Percentiles rank a stretch among this genome's conserved stretches.
Evolutionary conservation across 2,797 vertebrate genomes (phyloP).

Genomic region (Thunnus albacares): DNA sequence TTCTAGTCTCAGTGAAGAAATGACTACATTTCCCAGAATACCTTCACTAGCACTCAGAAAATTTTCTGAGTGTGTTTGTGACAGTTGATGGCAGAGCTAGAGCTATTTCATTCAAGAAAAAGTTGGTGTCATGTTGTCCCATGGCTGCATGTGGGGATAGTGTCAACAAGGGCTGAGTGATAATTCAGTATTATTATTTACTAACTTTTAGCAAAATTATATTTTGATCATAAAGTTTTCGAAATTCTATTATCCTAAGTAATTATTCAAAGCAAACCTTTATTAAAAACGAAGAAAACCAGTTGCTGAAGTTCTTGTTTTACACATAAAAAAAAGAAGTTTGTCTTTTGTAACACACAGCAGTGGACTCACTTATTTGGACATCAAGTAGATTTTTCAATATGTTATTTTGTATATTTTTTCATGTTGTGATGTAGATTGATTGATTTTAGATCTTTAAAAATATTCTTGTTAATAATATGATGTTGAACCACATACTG

Average conservation of each 20-base stretch:
- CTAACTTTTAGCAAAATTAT: too few species aligned
- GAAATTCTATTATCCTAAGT: too few species aligned
- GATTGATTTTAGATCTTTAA: too few species aligned
- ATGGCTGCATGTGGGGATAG: neutral
- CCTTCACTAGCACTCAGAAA: neutral
- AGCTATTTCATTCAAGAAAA: neutral
- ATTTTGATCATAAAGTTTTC: too few species aligned
- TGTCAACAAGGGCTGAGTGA: neutral
- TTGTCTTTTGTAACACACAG: neutral
- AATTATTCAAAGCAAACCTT: too few species aligned
- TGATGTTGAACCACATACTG: neutral
- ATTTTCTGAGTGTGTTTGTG: neutral
- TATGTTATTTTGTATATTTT: neutral
- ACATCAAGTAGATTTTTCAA: neutral
- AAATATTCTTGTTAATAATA: neutral
- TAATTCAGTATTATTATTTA: neutral
- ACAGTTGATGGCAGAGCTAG: neutral
- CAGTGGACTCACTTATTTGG: neutral
- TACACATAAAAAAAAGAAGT: too few species aligned
- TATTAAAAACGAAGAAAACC: too few species aligned
- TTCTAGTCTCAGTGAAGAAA: neutral
- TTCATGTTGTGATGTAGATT: neutral
- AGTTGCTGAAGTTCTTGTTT: too few species aligned
- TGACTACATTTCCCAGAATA: slow-evolving; percentile 12
- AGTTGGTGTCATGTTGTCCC: neutral